These are phyloP conservation scores for Platichthys flesus DNA, from an alignment of 2,113 vertebrate genomes.

Conservation along the genomic window DNA sequence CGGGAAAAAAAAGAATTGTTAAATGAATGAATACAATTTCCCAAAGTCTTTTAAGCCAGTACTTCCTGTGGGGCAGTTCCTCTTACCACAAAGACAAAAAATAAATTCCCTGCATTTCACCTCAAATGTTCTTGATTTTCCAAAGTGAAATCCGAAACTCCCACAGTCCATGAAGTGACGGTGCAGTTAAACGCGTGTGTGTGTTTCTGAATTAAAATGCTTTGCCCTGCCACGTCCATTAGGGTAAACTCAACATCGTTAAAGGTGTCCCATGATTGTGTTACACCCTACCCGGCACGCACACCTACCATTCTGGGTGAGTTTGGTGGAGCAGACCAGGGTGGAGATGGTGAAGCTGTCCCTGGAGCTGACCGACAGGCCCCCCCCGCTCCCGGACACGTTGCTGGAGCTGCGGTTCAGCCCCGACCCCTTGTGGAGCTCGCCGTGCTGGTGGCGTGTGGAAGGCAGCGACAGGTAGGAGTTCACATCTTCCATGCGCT, in stretches of 20 bases:
- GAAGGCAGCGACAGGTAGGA: conserved; percentile 89
- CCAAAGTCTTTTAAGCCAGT: no score
- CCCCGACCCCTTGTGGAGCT: conserved; percentile 81
- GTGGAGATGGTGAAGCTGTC: conserved; percentile 93
- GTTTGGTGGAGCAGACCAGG: conserved; percentile 97
- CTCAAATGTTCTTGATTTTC: not conserved
- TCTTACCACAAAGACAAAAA: conserved; percentile 11
- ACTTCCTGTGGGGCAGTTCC: not conserved
- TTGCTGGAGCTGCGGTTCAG: conserved; percentile 87
- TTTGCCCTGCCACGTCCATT: conserved; percentile 12
- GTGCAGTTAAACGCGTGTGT: not conserved
- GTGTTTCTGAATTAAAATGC: not conserved
- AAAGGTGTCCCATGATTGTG: not conserved
- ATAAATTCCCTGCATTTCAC: not conserved
- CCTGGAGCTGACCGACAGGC: conserved; percentile 90
- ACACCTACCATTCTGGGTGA: conserved; percentile 94
- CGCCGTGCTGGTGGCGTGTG: conserved; percentile 82
- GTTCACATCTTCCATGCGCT: conserved; percentile 95
- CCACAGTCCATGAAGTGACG: not conserved
- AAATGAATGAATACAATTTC: no score
- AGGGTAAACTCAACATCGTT: conserved; percentile 10
- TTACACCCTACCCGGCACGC: conserved; percentile 7
- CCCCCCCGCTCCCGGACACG: conserved; percentile 74
- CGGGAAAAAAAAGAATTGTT: no score
- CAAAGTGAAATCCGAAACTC: not conserved